A percentile compares a stretch with the other conserved stretches of the same genome.
Conservation (phyloP, 2,797 vertebrate species). For the Coendou prehensilis region DNA sequence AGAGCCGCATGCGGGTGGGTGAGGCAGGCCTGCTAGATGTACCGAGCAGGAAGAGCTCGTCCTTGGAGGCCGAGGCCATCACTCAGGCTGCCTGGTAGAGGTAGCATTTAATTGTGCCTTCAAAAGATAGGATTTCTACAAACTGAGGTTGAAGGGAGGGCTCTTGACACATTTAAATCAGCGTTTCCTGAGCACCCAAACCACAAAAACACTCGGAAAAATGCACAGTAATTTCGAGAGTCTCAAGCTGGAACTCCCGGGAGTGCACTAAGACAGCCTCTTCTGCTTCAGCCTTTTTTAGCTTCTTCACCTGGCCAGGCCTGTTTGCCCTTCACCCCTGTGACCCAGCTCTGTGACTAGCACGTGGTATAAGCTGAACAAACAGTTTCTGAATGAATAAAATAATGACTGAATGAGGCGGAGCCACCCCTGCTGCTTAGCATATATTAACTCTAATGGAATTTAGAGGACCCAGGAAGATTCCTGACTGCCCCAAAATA, state of each 20-base stretch:
- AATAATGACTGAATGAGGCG: background rate
- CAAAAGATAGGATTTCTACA: constrained; percentile 6
- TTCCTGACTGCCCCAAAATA: background rate
- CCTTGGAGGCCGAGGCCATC: background rate
- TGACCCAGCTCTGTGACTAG: background rate
- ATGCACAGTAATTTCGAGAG: background rate
- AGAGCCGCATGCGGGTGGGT: background rate
- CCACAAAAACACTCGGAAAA: background rate
- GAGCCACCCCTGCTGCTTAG: background rate
- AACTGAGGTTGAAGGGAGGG: background rate
- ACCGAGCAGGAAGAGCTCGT: background rate
- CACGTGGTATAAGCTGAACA: background rate
- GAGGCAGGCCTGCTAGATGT: background rate
- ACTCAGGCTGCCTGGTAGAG: background rate
- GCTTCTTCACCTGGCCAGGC: background rate
- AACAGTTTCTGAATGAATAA: background rate
- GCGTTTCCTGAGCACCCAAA: background rate
- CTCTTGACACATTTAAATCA: constrained; percentile 14
- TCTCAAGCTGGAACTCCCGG: background rate
- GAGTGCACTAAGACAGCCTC: background rate
- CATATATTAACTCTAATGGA: background rate
- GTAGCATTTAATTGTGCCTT: background rate
- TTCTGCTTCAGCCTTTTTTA: background rate
- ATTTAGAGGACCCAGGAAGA: background rate
- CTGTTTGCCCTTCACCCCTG: background rate